A percentile compares a stretch with the other conserved stretches of the same genome.
Evolutionary conservation across 2,797 vertebrate genomes (phyloP).

Genomic region (Tapirus indicus): DNA sequence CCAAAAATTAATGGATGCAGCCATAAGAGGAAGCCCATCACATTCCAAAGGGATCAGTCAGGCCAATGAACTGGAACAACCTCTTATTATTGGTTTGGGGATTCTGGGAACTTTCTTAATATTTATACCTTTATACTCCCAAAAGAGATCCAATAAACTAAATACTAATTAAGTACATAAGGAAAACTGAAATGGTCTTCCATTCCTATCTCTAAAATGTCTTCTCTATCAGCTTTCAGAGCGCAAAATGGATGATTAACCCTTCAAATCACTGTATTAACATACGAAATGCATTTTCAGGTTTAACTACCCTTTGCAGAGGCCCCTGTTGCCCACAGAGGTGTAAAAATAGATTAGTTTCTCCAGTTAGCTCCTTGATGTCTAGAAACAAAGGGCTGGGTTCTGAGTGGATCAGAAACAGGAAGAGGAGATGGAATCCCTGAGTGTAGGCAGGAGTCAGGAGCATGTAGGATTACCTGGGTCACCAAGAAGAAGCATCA

Average conservation of each 20-base stretch:
- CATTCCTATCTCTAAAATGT: too few relatives aligned
- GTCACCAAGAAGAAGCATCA: not conserved
- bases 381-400: not conserved
- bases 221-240: not conserved
- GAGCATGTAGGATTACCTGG: not conserved
- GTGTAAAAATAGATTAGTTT: not conserved
- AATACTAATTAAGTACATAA: not conserved
- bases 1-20: not conserved
- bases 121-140: not conserved
- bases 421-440: not conserved
- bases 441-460: not conserved
- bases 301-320: not conserved
- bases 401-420: not conserved
- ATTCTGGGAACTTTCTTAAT: not conserved
- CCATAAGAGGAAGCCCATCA: not conserved
- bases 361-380: not conserved
- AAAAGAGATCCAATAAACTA: not conserved
- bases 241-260: not conserved
- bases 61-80: not conserved
- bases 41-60: not conserved
- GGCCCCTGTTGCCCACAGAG: not conserved
- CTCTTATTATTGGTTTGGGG: not conserved
- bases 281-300: not conserved
- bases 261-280: not conserved
- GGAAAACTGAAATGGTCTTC: not conserved